Base-by-base conservation (phyloP, 1,140 invertebrate species). In the Lucilia cuprina region DNA sequence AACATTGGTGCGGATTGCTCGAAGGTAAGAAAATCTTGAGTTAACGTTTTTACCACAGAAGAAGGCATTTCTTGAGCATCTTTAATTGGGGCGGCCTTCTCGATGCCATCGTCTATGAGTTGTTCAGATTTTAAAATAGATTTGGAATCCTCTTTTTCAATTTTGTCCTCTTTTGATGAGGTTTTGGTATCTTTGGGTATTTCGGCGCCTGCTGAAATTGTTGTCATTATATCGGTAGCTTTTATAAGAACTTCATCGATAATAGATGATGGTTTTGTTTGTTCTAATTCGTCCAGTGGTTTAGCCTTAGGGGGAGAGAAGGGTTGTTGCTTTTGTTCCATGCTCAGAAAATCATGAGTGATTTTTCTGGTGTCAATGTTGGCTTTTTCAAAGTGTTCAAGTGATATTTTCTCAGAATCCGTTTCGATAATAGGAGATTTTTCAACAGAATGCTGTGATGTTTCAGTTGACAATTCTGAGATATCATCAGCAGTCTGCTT, bases 301-400 rank as follows among this genome's bases (percentile, higher is more conserved):
- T 19, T 7, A 70, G 9, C 4, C 9, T 70, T 70, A 25, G n/a
- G 65, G 0, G n/a, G n/a, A 55, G 50, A 13, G 17, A 55, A 55
- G 9, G 65, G 65, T 70, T 70, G 19, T 19, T 70, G 65, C 85
- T 88, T 85, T 83, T 90, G 88, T 65, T 90, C 89, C 87, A 88
- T 90, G 83, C 83, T 85, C 0, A 90, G 83, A 65, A 90, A 90
- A 85, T 90, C 89, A 74, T 88, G 87, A 12, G 89, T 90, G 12
- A 86, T 49, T 85, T 89, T 86, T 50, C 35, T 86, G 8, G 85
- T 60, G 8, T 89, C 87, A 2, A 21, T 25, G n/a, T 12, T 19
- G 5, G n/a, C n/a, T 70, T 70, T 60, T 21, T 70, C 65, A 70
- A 21, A 70, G 17, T 70, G n/a, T 25, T 70, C 65, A 1, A 70